phyloP scores from a whole-genome alignment of 2,113 vertebrate genomes.

The Labrus mixtus region DNA sequence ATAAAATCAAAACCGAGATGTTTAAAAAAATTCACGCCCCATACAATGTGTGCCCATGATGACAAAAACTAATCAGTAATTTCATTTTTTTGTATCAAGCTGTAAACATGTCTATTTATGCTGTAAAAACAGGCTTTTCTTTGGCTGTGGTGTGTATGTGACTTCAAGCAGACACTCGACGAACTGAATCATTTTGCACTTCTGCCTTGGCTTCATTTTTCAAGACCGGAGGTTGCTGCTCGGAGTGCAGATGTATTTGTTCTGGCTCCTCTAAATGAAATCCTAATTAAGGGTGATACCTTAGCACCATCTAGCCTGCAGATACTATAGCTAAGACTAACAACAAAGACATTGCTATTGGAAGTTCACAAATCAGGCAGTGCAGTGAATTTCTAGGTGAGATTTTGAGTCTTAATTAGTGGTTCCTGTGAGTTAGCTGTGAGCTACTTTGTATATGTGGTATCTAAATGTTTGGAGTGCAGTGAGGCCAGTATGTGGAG shows the following conservation, averaged over 20 bases:
- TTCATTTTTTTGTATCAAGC: no score
- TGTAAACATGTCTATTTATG: no score
- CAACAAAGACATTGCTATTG: slow-evolving; percentile 10
- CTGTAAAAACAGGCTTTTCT: no score
- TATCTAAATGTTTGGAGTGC: slow-evolving; percentile 57
- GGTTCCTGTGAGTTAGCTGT: slow-evolving; percentile 4
- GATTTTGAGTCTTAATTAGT: slow-evolving; percentile 46
- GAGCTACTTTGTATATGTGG: slow-evolving; percentile 25
- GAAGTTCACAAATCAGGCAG: slow-evolving; percentile 12
- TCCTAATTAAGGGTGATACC: not conserved
- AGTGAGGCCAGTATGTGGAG: slow-evolving; percentile 65
- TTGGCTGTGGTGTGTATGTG: no score
- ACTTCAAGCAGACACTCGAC: no score
- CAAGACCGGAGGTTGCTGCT: no score
- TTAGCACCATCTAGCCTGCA: not conserved
- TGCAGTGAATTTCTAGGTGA: slow-evolving; percentile 36
- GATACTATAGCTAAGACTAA: slow-evolving; percentile 12
- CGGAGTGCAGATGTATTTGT: not conserved
- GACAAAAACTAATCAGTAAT: no score
- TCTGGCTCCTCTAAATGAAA: not conserved
- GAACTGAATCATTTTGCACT: no score
- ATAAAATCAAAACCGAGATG: no score
- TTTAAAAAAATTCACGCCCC: no score
- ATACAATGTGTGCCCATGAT: no score
- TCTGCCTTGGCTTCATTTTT: no score